phyloP scores from a whole-genome alignment of 2,888 invertebrate species.

The Gymnoscelis rufifasciata region DNA sequence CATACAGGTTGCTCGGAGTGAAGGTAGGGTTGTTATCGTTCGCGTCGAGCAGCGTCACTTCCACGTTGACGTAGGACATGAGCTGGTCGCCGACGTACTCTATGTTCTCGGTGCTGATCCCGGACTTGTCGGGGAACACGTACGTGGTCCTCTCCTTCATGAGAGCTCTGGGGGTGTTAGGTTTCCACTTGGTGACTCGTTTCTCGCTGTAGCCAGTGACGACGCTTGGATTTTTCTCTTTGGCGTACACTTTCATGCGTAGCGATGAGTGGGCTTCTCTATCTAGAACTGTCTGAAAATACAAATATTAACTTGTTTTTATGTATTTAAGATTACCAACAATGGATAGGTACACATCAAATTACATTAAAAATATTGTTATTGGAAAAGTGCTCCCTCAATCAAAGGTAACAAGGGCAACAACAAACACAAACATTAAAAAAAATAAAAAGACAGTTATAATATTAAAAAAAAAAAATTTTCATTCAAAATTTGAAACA shows the following conservation, averaged over 20 bases:
- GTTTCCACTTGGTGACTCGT: constrained; percentile 61
- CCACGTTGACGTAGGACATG: constrained; percentile 83
- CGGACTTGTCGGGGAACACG: constrained; percentile 68
- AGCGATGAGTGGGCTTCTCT: constrained; percentile 86
- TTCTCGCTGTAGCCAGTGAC: constrained; percentile 73
- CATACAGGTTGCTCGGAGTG: constrained; percentile 89
- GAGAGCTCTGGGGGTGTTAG: constrained; percentile 42
- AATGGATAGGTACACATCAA: no score
- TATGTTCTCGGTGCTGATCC: constrained; percentile 60
- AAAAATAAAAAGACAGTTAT: no score
- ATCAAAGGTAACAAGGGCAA: no score
- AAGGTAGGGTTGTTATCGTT: constrained; percentile 95
- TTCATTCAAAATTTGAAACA: no score
- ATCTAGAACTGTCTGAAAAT: constrained; percentile 83
- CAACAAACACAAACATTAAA: no score
- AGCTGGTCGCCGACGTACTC: constrained; percentile 67
- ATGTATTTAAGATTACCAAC: no score
- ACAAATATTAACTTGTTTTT: constrained; percentile 20
- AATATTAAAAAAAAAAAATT: no score
- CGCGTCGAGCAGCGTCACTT: constrained; percentile 90
- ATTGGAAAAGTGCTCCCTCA: no score
- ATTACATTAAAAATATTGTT: no score
- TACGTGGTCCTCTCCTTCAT: constrained; percentile 67
- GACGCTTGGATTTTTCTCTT: constrained; percentile 86
- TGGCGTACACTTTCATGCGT: constrained; percentile 86